These are phyloP conservation scores for Sebastes oblongus DNA, from an alignment of 2,797 vertebrate genomes.

Conservation along the genomic window DNA sequence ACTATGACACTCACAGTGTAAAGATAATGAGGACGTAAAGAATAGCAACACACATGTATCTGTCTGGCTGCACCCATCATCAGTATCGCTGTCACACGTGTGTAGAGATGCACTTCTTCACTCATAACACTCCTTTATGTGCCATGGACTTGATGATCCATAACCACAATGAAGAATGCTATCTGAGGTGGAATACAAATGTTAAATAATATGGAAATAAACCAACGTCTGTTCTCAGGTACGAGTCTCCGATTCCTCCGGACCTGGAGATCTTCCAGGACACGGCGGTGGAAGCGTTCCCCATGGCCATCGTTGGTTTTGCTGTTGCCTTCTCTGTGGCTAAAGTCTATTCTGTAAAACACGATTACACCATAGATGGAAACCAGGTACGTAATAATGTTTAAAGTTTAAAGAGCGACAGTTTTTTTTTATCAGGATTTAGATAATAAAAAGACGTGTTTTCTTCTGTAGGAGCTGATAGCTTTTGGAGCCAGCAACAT, in stretches of 20 bases:
- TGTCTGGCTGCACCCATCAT: not conserved
- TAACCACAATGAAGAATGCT: not conserved
- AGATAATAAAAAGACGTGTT: not conserved
- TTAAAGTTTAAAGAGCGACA: too few relatives aligned
- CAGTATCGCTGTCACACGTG: not conserved
- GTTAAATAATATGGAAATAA: too few relatives aligned
- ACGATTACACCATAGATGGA: slow-evolving; percentile 91
- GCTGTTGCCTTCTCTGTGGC: slow-evolving; percentile 93
- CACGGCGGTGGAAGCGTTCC: slow-evolving; percentile 84
- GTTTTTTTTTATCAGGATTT: not conserved
- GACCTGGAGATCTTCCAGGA: slow-evolving; percentile 78
- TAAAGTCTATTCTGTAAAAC: slow-evolving; percentile 93
- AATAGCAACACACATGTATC: not conserved
- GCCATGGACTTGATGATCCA: not conserved
- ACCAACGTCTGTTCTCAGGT: slow-evolving; percentile 75
- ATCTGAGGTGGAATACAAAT: not conserved
- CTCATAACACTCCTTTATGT: not conserved
- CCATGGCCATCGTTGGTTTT: slow-evolving; percentile 92
- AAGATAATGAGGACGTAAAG: not conserved
- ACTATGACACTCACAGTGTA: not conserved
- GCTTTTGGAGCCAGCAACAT: slow-evolving; percentile 96
- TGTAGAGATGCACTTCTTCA: too few relatives aligned
- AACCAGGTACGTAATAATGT: slow-evolving; percentile 86
- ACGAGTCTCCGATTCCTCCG: slow-evolving; percentile 85
- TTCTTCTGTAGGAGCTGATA: slow-evolving; percentile 87